Conservation (phyloP, 2,888 invertebrate species). For the Rhopalosiphum nymphaeae region DNA sequence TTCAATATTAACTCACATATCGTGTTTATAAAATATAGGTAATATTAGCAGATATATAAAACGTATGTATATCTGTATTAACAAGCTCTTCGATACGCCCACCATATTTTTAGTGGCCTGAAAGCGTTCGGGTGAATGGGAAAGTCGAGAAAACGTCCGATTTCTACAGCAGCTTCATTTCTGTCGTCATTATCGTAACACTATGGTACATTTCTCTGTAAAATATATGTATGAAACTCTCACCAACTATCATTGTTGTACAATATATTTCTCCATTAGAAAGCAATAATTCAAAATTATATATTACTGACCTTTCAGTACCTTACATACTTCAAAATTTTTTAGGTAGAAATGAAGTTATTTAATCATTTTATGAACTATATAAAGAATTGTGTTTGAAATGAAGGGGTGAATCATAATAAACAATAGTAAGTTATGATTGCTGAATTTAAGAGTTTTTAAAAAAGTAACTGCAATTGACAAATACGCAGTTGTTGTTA, state of each 20-base stretch:
- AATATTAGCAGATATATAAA: neutral
- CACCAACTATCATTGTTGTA: slow-evolving; percentile 63
- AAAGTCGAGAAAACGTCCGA: slow-evolving; percentile 65
- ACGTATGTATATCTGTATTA: neutral
- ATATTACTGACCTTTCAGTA: slow-evolving; percentile 26
- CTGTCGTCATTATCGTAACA: slow-evolving; percentile 61
- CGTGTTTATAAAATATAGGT: slow-evolving; percentile 34
- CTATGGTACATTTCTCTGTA: slow-evolving; percentile 64
- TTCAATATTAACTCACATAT: neutral
- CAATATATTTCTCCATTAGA: slow-evolving; percentile 60
- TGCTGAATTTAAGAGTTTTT: neutral
- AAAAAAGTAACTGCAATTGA: neutral
- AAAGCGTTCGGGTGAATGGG: slow-evolving; percentile 60
- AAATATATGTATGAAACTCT: slow-evolving; percentile 63
- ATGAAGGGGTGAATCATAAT: neutral
- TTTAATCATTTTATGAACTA: neutral
- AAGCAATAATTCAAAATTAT: slow-evolving; percentile 54
- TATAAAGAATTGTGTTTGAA: neutral
- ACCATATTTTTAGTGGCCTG: slow-evolving; percentile 43
- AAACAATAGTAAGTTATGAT: neutral
- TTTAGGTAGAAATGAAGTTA: neutral
- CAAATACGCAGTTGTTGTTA: neutral
- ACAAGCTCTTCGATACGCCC: slow-evolving; percentile 50
- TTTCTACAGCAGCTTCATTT: slow-evolving; percentile 65
- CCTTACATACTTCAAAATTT: neutral